A percentile compares a stretch with the other conserved stretches of the same genome.
Conservation (phyloP, 2,797 vertebrate genomes). For the Nannoperca obscura region DNA sequence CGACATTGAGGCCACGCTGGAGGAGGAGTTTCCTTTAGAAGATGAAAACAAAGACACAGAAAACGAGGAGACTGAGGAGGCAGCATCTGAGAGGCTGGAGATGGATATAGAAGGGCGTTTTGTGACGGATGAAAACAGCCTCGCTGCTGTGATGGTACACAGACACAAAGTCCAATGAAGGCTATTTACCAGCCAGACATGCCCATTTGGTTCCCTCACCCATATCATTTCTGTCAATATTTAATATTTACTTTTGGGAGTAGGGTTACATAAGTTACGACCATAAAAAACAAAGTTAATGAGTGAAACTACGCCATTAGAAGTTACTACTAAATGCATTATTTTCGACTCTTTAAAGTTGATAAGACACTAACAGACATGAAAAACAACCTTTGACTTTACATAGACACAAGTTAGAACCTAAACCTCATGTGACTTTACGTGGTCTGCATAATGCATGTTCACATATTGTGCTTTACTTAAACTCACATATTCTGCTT, state of each 20-base stretch:
- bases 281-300: not conserved
- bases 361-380: not conserved
- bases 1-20: slow-evolving; percentile 86
- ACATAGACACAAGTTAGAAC: not conserved
- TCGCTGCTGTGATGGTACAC: slow-evolving; percentile 86
- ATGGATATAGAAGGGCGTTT: slow-evolving; percentile 88
- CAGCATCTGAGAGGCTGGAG: slow-evolving; percentile 85
- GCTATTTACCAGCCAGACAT: not conserved
- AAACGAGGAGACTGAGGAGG: slow-evolving; percentile 87
- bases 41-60: slow-evolving; percentile 80
- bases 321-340: not conserved
- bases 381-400: not conserved
- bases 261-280: not conserved
- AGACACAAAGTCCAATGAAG: slow-evolving; percentile 1
- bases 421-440: not conserved
- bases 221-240: not conserved
- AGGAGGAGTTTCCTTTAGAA: slow-evolving; percentile 89
- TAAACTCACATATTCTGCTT: not conserved
- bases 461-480: not conserved
- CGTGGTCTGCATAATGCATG: not conserved
- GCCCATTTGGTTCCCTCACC: not conserved
- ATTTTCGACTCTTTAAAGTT: not conserved
- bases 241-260: not conserved
- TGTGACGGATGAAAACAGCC: slow-evolving; percentile 80
- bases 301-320: not conserved